Base-by-base conservation (phyloP, 2,888 invertebrate genomes). In the Drosophila picticornis region DNA sequence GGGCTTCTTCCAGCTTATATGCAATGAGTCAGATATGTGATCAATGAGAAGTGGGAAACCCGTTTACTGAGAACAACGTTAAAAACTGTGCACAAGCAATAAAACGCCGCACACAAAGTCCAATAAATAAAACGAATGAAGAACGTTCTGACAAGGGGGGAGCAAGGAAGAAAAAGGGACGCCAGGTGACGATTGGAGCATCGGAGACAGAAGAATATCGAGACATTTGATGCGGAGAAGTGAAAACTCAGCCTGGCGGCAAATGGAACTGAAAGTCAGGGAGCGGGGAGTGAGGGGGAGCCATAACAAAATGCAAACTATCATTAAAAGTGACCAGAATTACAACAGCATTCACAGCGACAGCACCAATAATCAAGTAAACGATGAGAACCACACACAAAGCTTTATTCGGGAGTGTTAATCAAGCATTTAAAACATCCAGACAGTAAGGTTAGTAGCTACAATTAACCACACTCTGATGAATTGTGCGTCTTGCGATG, bases 311-410 rank as follows among this genome's bases (percentile, higher is more conserved):
- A 73, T 72, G 69, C 69, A 78, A 89, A 89, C 85, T 87, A 80
- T 71, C 88, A 89, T 89, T 89, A 89, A 88, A 87, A 87, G 77
- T 82, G 88, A 76, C 89, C 77, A 85, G 79, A 82, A 89, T 82
- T 74, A 75, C 82, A 71, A 65, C 55, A 69, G 60, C 67, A 64
- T 52, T 61, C 27, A 51, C 55, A 74, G 16, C 34, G 34, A 50
- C 57, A 55, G 34, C 29, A 58, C 19, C 53, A 73, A 56, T 55
- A 46, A 77, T 51, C 34, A 40, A 53, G 51, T 52, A 43, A 66
- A 40, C 60, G 77, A 55, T 77, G 67, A 64, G 63, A 22, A 38
- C 65, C 34, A 68, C 48, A 68, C 48, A 51, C 43, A 77, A 77
- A 77, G 77, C 76, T 77, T 67, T 71, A 71, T 72, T 74, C 51